Base-by-base conservation (phyloP, 2,888 invertebrate genomes). In the Drosophila sordidapex region DNA sequence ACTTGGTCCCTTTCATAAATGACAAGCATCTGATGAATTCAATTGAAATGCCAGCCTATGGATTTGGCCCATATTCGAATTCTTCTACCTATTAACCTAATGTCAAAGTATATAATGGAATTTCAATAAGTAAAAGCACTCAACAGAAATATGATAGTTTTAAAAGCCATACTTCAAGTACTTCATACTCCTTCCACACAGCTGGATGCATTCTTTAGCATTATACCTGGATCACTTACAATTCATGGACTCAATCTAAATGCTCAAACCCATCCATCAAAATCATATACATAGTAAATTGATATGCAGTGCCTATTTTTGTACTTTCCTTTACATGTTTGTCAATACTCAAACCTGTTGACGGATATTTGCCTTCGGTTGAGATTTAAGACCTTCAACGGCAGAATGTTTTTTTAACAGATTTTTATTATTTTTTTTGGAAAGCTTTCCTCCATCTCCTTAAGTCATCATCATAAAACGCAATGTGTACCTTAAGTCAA, bases 311-410 rank as follows among this genome's bases (percentile, higher is more conserved):
- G 52, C 52, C 40, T 67, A 38, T 75, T 53, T 78, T 59, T 54
- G 29, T 48, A 33, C 43, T 73, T 70, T 82, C 25, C 85, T 33
- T 71, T 85, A 75, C 77, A 69, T 76, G 72, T 89, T 74, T 87
- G 90, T 71, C 90, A 87, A 84, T 82, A 59, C 67, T 61, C 56
- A 71, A 77, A 84, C 84, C 84, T 84, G 84, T 84, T 89, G 84
- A 84, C 70, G 74, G 70, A 73, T 77, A 72, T 72, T 65, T 73
- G 52, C 61, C 65, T 63, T 63, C 60, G 56, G 65, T 70, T 67
- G 64, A 62, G 72, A 81, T 83, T 79, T 64, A 71, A 63, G 71
- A 73, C 74, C 57, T 79, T 74, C 62, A 58, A 59, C 68, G 43
- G 29, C 57, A 48, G 49, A 33, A 36, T 36, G 36, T 59, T 76